Base-by-base conservation (phyloP, 2,113 vertebrate genomes). In the Propithecus coquereli region DNA sequence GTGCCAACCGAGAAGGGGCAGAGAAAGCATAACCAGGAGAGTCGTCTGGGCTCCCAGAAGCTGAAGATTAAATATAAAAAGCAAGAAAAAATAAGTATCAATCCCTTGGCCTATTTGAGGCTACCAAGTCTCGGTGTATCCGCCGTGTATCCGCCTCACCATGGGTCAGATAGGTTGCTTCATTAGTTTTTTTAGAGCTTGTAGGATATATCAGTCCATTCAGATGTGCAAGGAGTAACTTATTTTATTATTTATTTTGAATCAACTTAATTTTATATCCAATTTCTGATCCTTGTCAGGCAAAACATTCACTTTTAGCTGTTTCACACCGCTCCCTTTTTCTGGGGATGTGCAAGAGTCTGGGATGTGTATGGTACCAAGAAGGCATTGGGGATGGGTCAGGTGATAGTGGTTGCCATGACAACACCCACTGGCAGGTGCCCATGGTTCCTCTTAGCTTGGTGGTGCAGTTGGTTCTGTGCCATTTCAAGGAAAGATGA, bases 361-460 rank as follows among this genome's bases (percentile, higher is more conserved):
- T 66, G 17, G 13, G 84, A 70, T 25, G n/a, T 22, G 3, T 2
- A 22, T 27, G 57, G 47, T 37, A 32, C 61, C 50, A 40, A n/a
- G 45, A 94, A 88, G 52, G 8, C 9, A 25, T 0, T 50, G 34
- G 14, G 63, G 23, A 4, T 43, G 50, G 54, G 45, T 34, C 20
- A 8, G n/a, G 27, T 32, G 71, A 4, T 37, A 2, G 59, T 10
- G 37, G 94, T 94, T 70, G 32, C 57, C 50, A n/a, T 63, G 83
- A 40, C 10, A 34, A 30, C n/a, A 32, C 61, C 37, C n/a, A 8
- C 23, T 43, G 0, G 47, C 14, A 0, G 3, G 22, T 25, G 2
- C 82, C 59, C n/a, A 1, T 34, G 27, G 25, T 22, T 50, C 65
- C 18, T 82, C 37, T 76, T 54, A 92, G 65, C 27, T 45, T 65